These are phyloP conservation scores for Scolanthus callimorphus DNA, from an alignment of 92 coral and sea anemone genomes.

Conservation along the genomic window DNA sequence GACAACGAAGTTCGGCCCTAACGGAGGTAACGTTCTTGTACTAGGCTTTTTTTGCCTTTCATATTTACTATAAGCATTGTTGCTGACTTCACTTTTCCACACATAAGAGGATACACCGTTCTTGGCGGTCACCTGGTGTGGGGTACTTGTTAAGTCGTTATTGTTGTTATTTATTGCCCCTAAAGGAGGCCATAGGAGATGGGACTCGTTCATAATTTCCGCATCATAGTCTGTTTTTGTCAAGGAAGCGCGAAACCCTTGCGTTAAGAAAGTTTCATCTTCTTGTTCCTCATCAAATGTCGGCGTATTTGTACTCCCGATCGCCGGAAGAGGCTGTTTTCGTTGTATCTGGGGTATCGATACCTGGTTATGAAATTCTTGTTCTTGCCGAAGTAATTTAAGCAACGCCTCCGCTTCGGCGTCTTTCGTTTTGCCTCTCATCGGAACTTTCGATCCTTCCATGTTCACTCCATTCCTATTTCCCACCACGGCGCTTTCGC, in stretches of 20 bases:
- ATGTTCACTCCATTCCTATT: too few relatives aligned
- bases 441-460: conserved; percentile 45
- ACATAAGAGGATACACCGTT: conserved; percentile 16
- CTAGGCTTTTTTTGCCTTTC: conserved; percentile 50
- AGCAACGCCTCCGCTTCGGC: conserved; percentile 93
- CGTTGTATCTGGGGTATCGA: conserved; percentile 77
- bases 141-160: too few relatives aligned
- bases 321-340: conserved; percentile 79
- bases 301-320: conserved; percentile 25
- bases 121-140: neutral
- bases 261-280: conserved; percentile 8
- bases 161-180: conserved; percentile 2
- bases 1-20: conserved; percentile 26
- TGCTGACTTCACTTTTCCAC: conserved; percentile 40
- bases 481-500: too few relatives aligned
- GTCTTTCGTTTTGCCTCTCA: conserved; percentile 92
- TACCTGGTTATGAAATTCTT: conserved; percentile 53
- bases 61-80: conserved; percentile 22
- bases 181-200: conserved; percentile 19
- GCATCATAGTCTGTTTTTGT: conserved; percentile 12
- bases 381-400: conserved; percentile 78
- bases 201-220: conserved; percentile 32
- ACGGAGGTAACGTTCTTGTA: conserved; percentile 68
- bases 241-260: neutral
- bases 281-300: conserved; percentile 1